phyloP scores from a whole-genome alignment of 2,113 vertebrate species.

The Python bivittatus region DNA sequence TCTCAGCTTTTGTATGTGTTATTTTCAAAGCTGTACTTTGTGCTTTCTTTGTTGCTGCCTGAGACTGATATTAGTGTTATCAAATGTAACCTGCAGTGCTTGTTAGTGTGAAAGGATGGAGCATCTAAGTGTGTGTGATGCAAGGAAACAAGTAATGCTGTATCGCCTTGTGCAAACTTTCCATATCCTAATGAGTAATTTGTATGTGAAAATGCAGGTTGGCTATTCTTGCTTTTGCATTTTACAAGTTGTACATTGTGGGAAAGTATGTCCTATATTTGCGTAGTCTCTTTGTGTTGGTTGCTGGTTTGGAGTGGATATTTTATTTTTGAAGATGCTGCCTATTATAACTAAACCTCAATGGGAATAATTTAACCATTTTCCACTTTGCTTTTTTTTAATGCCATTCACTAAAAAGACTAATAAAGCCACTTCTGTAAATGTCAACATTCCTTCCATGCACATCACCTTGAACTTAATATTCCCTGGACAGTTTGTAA shows the following conservation, averaged over 20 bases:
- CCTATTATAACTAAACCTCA: conserved; percentile 53
- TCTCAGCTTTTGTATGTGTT: conserved; percentile 19
- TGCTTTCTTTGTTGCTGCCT: conserved; percentile 46
- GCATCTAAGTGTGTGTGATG: conserved; percentile 12
- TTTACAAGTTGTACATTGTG: conserved; percentile 36
- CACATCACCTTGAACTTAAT: conserved; percentile 64
- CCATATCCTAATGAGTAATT: conserved; percentile 8
- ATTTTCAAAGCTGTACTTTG: conserved; percentile 44
- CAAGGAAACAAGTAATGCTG: background rate
- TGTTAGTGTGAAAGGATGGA: background rate
- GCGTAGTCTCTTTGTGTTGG: conserved; percentile 5
- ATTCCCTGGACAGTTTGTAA: conserved; percentile 64
- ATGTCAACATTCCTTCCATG: conserved; percentile 60
- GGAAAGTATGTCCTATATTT: background rate
- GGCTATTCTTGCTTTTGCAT: conserved; percentile 22
- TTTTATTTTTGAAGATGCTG: conserved; percentile 21
- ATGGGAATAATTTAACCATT: conserved; percentile 62
- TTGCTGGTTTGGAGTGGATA: conserved; percentile 45
- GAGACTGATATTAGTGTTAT: conserved; percentile 26
- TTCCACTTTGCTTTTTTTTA: conserved; percentile 42
- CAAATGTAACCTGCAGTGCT: conserved; percentile 12
- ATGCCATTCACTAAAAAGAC: conserved; percentile 63
- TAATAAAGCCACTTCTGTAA: conserved; percentile 57
- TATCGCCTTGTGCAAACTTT: background rate
- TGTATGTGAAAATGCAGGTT: conserved; percentile 19